Conservation (phyloP, 2,888 invertebrate genomes). For the Sicus ferrugineus region DNA sequence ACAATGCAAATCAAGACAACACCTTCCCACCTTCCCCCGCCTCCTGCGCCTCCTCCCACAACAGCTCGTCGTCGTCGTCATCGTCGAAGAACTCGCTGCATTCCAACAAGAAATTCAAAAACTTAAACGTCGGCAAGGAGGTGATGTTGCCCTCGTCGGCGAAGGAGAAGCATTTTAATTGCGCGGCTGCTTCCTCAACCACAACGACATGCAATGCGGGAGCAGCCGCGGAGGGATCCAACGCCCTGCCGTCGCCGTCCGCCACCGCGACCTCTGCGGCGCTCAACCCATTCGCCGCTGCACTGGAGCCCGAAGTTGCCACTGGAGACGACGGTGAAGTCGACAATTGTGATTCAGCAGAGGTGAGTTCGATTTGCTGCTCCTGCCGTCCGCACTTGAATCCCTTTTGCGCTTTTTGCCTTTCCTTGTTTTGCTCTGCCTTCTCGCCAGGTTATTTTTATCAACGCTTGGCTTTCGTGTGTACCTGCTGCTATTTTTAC, state of each 20-base stretch:
- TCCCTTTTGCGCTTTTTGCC: constrained; percentile 4
- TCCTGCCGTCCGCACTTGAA: constrained; percentile 18
- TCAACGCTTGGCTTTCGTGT: constrained; percentile 21
- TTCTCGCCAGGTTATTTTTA: constrained; percentile 38
- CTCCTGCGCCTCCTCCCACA: not conserved
- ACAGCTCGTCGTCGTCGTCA: not conserved
- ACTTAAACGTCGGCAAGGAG: constrained; percentile 58
- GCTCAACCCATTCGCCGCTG: constrained; percentile 20
- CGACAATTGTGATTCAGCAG: constrained; percentile 45
- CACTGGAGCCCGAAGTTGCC: constrained; percentile 39
- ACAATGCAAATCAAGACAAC: constrained; percentile 28
- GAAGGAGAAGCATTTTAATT: constrained; percentile 57
- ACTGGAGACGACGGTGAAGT: constrained; percentile 31
- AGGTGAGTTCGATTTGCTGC: constrained; percentile 49
- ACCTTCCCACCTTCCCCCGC: constrained; percentile 16
- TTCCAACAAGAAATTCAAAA: constrained; percentile 57
- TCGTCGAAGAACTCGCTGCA: constrained; percentile 19
- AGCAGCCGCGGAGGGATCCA: constrained; percentile 41
- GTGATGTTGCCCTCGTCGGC: constrained; percentile 59
- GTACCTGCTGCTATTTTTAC: constrained; percentile 36
- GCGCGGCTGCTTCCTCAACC: constrained; percentile 45
- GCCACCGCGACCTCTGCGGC: constrained; percentile 9
- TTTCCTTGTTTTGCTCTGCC: constrained; percentile 44
- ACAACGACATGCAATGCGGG: constrained; percentile 39
- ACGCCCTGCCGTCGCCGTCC: not conserved